Evolutionary conservation across 1,140 invertebrate genomes (phyloP), one percentile per base, ranked within the genome.

Genomic region (Diplogasteroides magnus): DNA sequence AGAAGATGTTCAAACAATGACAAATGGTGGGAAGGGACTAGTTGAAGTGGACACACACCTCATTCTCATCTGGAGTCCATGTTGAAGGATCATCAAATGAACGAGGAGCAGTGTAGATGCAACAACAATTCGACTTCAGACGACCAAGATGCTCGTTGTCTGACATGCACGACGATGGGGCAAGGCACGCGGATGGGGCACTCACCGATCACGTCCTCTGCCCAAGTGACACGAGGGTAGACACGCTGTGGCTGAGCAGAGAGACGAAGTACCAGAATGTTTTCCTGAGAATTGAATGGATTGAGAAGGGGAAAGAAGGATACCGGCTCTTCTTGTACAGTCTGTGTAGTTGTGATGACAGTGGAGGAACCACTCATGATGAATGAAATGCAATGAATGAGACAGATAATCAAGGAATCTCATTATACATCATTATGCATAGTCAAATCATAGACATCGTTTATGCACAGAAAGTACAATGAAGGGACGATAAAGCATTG

Each of bases 111-210:
- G 71, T 71, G 68, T 80, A 79, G 66, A 79, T 77, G 71, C 77
- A 79, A 63, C 77, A 79, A 61, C 77, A 78, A 59, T 78, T 78
- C 26, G 64, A 69, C 72, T 78, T 78, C 62, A 78, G 65, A n/a
- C 77, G 66, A 25, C 74, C 77, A 74, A 78, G 57, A 57, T 78
- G 73, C 37, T 78, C 77, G 31, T 78, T 78, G 66, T 78, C 77
- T 65, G 77, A 60, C 58, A 66, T 69, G 27, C 14, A 48, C 25
- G 28, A 32, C 6, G n/a, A 0, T 11, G 11, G 23, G 0, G 11
- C 0, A 23, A 67, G 15, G 23, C 11, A n/a, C 25, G 48, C 2
- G 48, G 37, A 65, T 25, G 26, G 37, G 28, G 11, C 0, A 37
- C 56, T 31, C 15, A 72, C 70, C 70, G 31, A 72, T 61, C 31